phyloP scores from a whole-genome alignment of 2,888 invertebrate species.

The Netelia virgata region DNA sequence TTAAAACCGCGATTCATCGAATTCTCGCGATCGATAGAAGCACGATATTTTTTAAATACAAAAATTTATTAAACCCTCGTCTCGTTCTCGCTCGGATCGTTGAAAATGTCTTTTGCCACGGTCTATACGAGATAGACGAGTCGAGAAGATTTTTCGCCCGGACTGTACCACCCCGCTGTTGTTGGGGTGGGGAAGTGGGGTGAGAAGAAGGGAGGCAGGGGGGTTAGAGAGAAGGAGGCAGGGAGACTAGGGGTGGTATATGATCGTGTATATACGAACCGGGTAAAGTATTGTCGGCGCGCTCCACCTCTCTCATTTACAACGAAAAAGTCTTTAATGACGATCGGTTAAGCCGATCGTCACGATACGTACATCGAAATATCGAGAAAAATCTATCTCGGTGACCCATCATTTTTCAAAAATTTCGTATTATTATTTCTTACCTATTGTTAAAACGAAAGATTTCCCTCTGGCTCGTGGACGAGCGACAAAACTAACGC shows the following conservation, averaged over 20 bases:
- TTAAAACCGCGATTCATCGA: background rate
- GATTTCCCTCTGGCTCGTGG: conserved; percentile 81
- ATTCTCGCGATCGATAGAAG: background rate
- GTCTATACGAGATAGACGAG: conserved; percentile 75
- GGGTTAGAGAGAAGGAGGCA: conserved; percentile 48
- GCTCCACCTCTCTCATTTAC: conserved; percentile 83
- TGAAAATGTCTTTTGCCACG: conserved; percentile 66
- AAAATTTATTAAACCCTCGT: background rate
- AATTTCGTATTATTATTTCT: conserved; percentile 75
- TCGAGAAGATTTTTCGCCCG: conserved; percentile 77
- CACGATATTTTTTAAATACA: background rate
- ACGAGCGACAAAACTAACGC: conserved; percentile 82
- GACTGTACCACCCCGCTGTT: conserved; percentile 85
- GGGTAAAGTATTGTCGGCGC: conserved; percentile 84
- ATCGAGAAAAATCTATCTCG: conserved; percentile 76
- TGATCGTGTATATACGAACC: conserved; percentile 84
- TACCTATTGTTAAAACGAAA: conserved; percentile 69
- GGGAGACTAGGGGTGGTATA: conserved; percentile 85
- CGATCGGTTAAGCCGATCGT: conserved; percentile 58
- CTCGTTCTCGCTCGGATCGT: background rate
- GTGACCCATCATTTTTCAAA: conserved; percentile 81
- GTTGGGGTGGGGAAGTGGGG: conserved; percentile 80
- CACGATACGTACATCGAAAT: conserved; percentile 75
- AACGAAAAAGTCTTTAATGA: conserved; percentile 72
- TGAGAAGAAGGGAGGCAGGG: conserved; percentile 76